These are phyloP conservation scores for Acheta domesticus DNA, from an alignment of 2,888 invertebrate genomes.

Conservation along the genomic window DNA sequence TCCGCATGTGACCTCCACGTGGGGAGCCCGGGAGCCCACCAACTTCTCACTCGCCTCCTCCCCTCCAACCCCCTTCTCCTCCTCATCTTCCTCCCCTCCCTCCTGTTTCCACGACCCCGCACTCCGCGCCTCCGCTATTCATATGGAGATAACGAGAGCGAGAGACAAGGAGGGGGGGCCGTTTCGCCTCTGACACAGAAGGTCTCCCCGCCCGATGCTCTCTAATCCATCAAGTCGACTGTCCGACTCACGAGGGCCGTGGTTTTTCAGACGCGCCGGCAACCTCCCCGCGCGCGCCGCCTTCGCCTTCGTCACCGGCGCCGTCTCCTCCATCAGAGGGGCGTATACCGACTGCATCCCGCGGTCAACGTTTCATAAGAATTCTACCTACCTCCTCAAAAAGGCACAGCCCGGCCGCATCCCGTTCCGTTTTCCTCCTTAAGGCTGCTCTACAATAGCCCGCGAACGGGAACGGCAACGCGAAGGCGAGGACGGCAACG, in stretches of 20 bases:
- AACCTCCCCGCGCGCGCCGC: background rate
- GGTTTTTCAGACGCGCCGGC: background rate
- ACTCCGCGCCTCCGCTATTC: background rate
- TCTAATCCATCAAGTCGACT: conserved; percentile 18
- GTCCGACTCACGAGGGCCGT: background rate
- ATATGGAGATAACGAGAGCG: conserved; percentile 18
- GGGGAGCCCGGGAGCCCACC: background rate
- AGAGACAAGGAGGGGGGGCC: background rate
- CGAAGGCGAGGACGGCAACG: too few species aligned
- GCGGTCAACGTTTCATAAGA: too few species aligned
- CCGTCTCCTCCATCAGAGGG: too few species aligned
- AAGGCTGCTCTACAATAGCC: too few species aligned
- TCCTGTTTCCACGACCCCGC: background rate
- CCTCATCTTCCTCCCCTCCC: background rate
- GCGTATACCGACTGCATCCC: too few species aligned
- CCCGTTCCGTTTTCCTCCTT: too few species aligned
- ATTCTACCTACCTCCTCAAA: too few species aligned
- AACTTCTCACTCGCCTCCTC: background rate
- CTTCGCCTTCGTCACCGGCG: background rate
- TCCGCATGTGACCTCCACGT: background rate
- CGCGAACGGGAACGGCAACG: too few species aligned
- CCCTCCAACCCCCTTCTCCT: background rate
- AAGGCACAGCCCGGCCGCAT: too few species aligned
- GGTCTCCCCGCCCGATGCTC: background rate
- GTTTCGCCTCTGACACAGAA: background rate